Evolutionary conservation across 2,113 vertebrate species (phyloP), one percentile per base, ranked within the genome.

Genomic region (Prochilodus magdalenae): DNA sequence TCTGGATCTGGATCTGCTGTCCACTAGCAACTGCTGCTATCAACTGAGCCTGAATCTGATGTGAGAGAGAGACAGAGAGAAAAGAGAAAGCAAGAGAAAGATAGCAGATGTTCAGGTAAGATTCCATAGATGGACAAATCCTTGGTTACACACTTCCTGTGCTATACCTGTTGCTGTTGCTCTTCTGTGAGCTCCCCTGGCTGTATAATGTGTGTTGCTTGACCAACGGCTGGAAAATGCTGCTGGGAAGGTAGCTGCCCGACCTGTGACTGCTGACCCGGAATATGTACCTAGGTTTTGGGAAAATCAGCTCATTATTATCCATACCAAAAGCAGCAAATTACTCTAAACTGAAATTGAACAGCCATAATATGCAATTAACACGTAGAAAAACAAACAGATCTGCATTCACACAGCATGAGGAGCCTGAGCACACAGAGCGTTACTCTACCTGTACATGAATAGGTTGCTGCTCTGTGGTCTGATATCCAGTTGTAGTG

Each of bases 1-100:
- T 97, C 83, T 98, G 97, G 87, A 98, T 98, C 91, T 98, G 97
- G 87, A 97, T 98, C 92, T 99, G 98, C 83, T 98, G 97, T 18
- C 96, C 96, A 69, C 95, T 94, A 22, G 95, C 95, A 36, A 93
- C 92, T 77, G 97, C 95, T 40, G 96, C 96, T 86, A 98, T 95
- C 51, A 99, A 90, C 89, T 98, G 97, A 27, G 97, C 97, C 88
- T 99, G 97, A 87, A 98, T 97, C 94, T 94, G 44, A 70, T 20
- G 18, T 5, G 2, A 67, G 10, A 67, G 16, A 66, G 27, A 66
- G 15, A 7, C 15, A 69, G 18, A 65, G 26, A 5, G 15, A 16
- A n/a, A 16, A 7, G 1, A 51, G 5, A 14, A 24, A 30, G 10
- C 30, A 2, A 57, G 51, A 36, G 4, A 30, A 14, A 60, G 4